These are phyloP conservation scores for Dione vanillae DNA, from an alignment of 2,888 invertebrate genomes.

Conservation along the genomic window DNA sequence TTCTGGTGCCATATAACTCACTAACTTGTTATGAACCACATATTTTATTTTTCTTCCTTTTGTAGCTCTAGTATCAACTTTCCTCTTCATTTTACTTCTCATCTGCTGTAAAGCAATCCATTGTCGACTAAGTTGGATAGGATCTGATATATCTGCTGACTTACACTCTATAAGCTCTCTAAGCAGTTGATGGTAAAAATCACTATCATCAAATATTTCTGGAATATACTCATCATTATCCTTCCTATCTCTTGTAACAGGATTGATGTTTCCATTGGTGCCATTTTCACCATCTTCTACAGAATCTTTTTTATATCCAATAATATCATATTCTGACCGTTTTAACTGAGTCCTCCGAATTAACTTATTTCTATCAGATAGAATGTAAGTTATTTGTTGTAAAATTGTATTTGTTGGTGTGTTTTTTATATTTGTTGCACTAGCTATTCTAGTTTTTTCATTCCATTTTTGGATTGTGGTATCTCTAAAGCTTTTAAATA, in stretches of 20 bases:
- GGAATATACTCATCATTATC: conserved; percentile 86
- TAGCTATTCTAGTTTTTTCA: conserved; percentile 92
- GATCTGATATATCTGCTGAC: conserved; percentile 92
- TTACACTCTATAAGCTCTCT: conserved; percentile 96
- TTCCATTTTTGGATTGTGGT: conserved; percentile 96
- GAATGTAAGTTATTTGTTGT: conserved; percentile 93
- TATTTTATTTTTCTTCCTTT: conserved; percentile 96
- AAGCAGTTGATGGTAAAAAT: conserved; percentile 97
- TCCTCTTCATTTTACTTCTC: conserved; percentile 95
- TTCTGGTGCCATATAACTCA: conserved; percentile 96
- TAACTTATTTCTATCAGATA: conserved; percentile 90
- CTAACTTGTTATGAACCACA: conserved; percentile 92
- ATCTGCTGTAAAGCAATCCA: conserved; percentile 96
- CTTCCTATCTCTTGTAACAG: conserved; percentile 60
- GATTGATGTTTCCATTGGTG: conserved; percentile 55
- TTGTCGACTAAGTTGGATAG: conserved; percentile 93
- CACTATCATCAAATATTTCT: conserved; percentile 98
- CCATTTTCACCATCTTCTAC: conserved; percentile 51
- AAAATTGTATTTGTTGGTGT: conserved; percentile 86
- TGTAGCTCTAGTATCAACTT: conserved; percentile 96
- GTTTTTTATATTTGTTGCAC: conserved; percentile 86
- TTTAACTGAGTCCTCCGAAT: conserved; percentile 91
- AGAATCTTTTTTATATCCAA: conserved; percentile 81
- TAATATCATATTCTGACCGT: conserved; percentile 88
- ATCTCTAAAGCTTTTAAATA: conserved; percentile 89